Percentiles rank a stretch among this genome's conserved stretches.
These are phyloP conservation scores for Electrona antarctica DNA, from an alignment of 2,113 vertebrate species.

Conservation along the genomic window DNA sequence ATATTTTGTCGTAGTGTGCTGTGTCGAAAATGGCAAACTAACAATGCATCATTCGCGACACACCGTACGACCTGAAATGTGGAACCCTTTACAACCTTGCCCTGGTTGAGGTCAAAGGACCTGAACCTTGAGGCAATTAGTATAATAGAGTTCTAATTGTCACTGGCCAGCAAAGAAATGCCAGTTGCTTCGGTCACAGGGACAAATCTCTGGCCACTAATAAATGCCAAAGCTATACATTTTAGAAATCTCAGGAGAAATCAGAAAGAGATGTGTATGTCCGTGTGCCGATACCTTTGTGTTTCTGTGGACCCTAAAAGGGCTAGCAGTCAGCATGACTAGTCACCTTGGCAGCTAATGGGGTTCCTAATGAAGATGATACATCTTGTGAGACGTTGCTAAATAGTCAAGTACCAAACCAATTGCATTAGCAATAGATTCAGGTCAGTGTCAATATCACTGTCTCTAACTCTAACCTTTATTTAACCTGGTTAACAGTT, in stretches of 20 bases:
- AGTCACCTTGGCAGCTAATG: not conserved
- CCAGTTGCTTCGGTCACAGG: slow-evolving; percentile 5
- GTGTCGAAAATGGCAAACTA: too few species aligned
- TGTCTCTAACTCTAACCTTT: too few species aligned
- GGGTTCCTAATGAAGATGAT: not conserved
- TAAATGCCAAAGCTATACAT: slow-evolving; percentile 21
- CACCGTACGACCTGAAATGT: too few species aligned
- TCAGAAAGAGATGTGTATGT: slow-evolving; percentile 18
- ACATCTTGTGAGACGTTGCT: too few species aligned
- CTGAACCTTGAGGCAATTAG: not conserved
- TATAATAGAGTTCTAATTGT: not conserved
- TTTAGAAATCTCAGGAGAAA: slow-evolving; percentile 30
- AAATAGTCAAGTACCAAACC: too few species aligned
- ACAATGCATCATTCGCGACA: too few species aligned
- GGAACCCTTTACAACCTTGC: not conserved
- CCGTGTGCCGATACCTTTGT: not conserved
- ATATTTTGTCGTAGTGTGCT: too few species aligned
- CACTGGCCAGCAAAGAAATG: slow-evolving; percentile 5
- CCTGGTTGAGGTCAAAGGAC: not conserved
- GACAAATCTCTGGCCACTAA: slow-evolving; percentile 12
- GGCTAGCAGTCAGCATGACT: not conserved
- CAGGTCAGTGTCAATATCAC: too few species aligned
- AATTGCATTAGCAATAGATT: too few species aligned
- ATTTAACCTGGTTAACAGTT: too few species aligned
- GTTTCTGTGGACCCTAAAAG: not conserved